Evolutionary conservation across 1,140 invertebrate species (phyloP), one percentile per base, ranked within the genome.

Genomic region (Choristoneura fumiferana): DNA sequence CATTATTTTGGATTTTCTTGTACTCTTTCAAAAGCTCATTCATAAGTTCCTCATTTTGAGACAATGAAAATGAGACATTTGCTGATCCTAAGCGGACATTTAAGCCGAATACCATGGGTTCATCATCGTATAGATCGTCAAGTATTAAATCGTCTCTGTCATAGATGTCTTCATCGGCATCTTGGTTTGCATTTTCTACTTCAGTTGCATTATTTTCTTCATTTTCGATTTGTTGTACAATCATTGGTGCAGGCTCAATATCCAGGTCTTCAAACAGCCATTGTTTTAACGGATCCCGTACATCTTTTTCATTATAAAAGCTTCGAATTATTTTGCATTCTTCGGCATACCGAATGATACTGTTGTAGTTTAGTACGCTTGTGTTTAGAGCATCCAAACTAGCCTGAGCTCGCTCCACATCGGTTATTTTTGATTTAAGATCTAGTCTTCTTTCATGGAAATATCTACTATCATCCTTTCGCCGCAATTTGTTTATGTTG

Each of bases 401-500:
- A 9, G 67, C 40, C 54, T 78, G 69, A 5, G 56, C 57, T 14
- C 29, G 18, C 54, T 69, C 61, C 39, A 84, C 54, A 9, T 66
- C 5, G n/a, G 14, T 45, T 29, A 75, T 59, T 15, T 45, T 37
- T 4, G 15, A 1, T 54, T 60, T 52, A 15, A 68, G 38, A 1
- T 37, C 29, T 9, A 29, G 17, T 35, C 53, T 64, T 37, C 60
- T 39, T n/a, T 60, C 58, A 14, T 54, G 18, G 39, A 37, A 69
- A 14, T 57, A 69, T 54, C 18, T 54, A 15, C 17, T 78, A 58
- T 45, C 78, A 70, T 49, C 81, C 62, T 14, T 69, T 54, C 40
- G 72, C 66, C 71, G 81, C 76, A 68, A 77, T 40, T 76, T 59
- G 29, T 71, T 74, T 58, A 92, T 63, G 69, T 90, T 92, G 73